Evolutionary conservation across 2,797 vertebrate genomes (phyloP), one percentile per base, ranked within the genome.

Genomic region (Vireo griseus): DNA sequence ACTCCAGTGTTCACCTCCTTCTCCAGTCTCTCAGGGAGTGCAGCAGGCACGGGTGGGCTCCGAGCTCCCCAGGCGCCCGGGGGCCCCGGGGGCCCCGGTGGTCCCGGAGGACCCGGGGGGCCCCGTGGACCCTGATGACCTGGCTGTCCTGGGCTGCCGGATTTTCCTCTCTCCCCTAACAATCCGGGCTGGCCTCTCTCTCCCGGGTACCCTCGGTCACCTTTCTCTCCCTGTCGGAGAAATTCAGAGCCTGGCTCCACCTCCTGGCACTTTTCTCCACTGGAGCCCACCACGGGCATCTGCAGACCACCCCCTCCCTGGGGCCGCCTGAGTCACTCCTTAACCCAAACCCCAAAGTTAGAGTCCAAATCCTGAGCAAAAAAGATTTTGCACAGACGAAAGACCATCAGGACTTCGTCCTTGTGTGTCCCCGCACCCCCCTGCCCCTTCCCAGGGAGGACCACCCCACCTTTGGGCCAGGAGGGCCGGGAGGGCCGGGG

Each of bases 91-190:
- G 91, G 94, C 0, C 94, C 94, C 0, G 94, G 88, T 0, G 72
- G 71, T 26, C 91, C 95, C 0, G 94, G 93, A 19, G 77, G 91
- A 29, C 97, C 96, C 0, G 89, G 95, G 3, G 66, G 88, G 1
- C 97, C 97, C 5, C 89, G 92, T 8, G 95, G 96, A 1, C 97
- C 97, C 65, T 96, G 94, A 10, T 80, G 88, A 8, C 97, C 97
- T 1, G 95, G 93, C 26, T 75, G 94, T 10, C 97, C 97, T 3
- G 96, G 85, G 31, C 50, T 96, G 57, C 97, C 97, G 0, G 75
- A 10, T 57, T 75, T 94, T 12, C 97, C 97, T 39, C 55, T 97
- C 65, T 97, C 96, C 20, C 97, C 97, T 19, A 91, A 90, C 8
- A 95, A 71, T 51, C 97, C 97, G 0, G 96, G 95, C 69, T 93